These are phyloP conservation scores for Nineta flava DNA, from an alignment of 2,888 invertebrate genomes.

Conservation along the genomic window DNA sequence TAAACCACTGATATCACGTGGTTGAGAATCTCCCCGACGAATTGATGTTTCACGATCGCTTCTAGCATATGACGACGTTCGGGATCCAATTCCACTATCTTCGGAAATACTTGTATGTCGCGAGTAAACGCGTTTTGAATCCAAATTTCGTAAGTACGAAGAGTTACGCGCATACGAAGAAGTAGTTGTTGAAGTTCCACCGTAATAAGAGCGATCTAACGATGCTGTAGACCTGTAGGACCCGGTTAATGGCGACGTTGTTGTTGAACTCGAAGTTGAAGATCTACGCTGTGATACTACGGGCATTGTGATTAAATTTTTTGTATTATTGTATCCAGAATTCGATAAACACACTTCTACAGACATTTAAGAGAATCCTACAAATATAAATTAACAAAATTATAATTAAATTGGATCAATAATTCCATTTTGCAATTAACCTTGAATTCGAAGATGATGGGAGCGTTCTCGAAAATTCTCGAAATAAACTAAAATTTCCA, in stretches of 20 bases:
- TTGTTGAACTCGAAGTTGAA: slow-evolving; percentile 26
- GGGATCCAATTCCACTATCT: slow-evolving; percentile 28
- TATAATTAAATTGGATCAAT: background rate
- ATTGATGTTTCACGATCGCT: background rate
- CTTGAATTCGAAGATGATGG: no score
- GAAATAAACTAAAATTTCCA: no score
- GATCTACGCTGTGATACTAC: slow-evolving; percentile 40
- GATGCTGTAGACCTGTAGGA: slow-evolving; percentile 34
- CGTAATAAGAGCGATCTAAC: slow-evolving; percentile 38
- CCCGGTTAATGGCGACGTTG: slow-evolving; percentile 23
- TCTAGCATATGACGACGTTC: slow-evolving; percentile 18
- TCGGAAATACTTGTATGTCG: slow-evolving; percentile 33
- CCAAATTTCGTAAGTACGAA: slow-evolving; percentile 24
- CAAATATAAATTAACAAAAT: background rate
- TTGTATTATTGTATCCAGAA: background rate
- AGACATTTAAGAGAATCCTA: slow-evolving; percentile 2
- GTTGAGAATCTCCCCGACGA: slow-evolving; percentile 1
- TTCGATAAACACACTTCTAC: slow-evolving; percentile 1
- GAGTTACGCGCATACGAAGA: slow-evolving; percentile 23
- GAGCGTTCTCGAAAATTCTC: no score
- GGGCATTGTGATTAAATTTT: slow-evolving; percentile 30
- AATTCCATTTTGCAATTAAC: no score
- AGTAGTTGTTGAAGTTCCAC: slow-evolving; percentile 25
- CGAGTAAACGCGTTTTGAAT: slow-evolving; percentile 24
- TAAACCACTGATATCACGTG: slow-evolving; percentile 13